Conservation (phyloP, 2,113 vertebrate species). For the Rallus limicola region DNA sequence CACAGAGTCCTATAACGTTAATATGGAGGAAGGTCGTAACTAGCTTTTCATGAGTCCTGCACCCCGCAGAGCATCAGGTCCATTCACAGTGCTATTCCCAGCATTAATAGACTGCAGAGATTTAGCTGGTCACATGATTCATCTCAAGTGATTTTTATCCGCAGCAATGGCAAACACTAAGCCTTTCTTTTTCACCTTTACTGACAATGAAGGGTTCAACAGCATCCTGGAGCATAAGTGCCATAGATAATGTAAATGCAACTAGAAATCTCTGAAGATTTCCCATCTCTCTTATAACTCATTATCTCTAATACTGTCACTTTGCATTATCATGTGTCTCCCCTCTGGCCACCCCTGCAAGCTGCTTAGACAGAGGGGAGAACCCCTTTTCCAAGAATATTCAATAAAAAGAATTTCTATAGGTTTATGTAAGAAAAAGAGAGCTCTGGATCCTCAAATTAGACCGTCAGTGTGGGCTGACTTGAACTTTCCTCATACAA, state of each 20-base stretch:
- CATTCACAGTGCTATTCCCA: background rate
- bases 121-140: background rate
- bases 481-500: background rate
- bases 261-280: background rate
- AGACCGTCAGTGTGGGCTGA: background rate
- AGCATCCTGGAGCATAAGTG: background rate
- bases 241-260: background rate
- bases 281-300: background rate
- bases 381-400: background rate
- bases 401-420: background rate
- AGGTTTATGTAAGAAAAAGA: background rate
- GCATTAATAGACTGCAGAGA: background rate
- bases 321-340: background rate
- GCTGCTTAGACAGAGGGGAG: background rate
- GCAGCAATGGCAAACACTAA: background rate
- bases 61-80: background rate
- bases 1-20: background rate
- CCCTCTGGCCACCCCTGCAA: background rate
- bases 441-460: background rate
- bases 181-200: background rate
- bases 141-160: constrained; percentile 12
- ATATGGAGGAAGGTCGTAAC: background rate
- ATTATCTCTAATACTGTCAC: background rate
- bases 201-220: background rate
- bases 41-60: background rate